Conservation (phyloP, 64 coral and sea anemone species). For the Montipora foliosa region DNA sequence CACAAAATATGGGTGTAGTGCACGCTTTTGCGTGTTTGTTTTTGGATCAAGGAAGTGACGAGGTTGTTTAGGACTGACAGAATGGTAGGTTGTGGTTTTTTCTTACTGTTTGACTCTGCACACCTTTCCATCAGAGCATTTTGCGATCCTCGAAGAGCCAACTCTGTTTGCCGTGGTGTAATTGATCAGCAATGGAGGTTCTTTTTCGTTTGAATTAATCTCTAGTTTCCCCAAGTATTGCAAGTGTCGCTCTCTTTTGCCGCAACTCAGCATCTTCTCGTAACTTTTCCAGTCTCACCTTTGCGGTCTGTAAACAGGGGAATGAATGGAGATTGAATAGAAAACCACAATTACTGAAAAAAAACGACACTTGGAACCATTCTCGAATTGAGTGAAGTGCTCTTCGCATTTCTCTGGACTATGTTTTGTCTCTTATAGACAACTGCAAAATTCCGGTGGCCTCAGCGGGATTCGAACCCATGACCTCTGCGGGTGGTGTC, state of each 20-base stretch:
- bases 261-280: conserved; percentile 86
- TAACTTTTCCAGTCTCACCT: conserved; percentile 74
- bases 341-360: too few species aligned
- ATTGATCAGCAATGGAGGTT: conserved; percentile 72
- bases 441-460: too few species aligned
- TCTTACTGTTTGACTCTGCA: not conserved
- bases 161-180: conserved; percentile 66
- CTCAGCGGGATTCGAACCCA: too few species aligned
- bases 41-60: not conserved
- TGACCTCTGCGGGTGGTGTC: too few species aligned
- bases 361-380: too few species aligned
- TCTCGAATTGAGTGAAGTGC: too few species aligned
- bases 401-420: too few species aligned
- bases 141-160: conserved; percentile 1
- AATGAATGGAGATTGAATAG: too few species aligned
- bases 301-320: conserved; percentile 41
- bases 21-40: too few species aligned
- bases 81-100: conserved; percentile 31
- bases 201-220: not conserved
- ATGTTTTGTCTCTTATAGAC: too few species aligned
- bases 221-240: conserved; percentile 61
- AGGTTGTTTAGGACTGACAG: conserved; percentile 15
- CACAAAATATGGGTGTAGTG: too few species aligned
- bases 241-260: conserved; percentile 85
- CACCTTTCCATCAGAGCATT: not conserved